Percentiles rank a stretch among this genome's conserved stretches.
Evolutionary conservation across 2,888 invertebrate genomes (phyloP).

Genomic region (Leptinotarsa tumamoca): DNA sequence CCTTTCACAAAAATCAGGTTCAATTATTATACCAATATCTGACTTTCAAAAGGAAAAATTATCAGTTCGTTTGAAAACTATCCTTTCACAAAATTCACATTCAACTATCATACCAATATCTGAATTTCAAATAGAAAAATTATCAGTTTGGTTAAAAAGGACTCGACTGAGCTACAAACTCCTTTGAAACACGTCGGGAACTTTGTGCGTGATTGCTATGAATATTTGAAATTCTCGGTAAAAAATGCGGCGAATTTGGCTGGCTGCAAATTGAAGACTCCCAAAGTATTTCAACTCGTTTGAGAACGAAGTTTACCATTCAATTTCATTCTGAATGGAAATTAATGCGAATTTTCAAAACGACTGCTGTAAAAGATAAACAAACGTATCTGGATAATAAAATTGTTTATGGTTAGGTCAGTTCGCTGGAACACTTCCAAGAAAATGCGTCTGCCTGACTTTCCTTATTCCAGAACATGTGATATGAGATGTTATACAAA

Average conservation of each 20-base stretch:
- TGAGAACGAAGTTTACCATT: slow-evolving; percentile 2
- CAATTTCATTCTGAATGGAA: neutral
- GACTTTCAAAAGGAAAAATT: neutral
- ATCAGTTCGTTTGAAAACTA: neutral
- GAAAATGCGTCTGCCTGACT: neutral
- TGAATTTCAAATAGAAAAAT: neutral
- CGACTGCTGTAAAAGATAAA: slow-evolving; percentile 3
- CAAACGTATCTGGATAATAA: neutral
- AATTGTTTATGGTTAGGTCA: slow-evolving; percentile 12
- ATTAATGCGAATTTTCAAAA: neutral
- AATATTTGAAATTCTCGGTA: slow-evolving; percentile 7
- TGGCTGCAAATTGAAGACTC: neutral
- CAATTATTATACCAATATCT: neutral
- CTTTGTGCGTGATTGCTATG: slow-evolving; percentile 7
- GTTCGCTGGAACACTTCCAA: neutral
- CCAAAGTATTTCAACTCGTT: neutral
- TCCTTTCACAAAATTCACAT: neutral
- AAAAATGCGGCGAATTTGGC: neutral
- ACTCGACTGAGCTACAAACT: neutral
- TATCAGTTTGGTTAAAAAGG: neutral
- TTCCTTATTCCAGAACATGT: neutral
- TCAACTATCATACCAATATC: neutral
- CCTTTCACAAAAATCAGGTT: neutral
- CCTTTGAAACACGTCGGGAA: neutral
- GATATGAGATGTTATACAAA: too few species aligned